phyloP scores from a whole-genome alignment of 2,113 vertebrate species.

The Regulus satrapa region DNA sequence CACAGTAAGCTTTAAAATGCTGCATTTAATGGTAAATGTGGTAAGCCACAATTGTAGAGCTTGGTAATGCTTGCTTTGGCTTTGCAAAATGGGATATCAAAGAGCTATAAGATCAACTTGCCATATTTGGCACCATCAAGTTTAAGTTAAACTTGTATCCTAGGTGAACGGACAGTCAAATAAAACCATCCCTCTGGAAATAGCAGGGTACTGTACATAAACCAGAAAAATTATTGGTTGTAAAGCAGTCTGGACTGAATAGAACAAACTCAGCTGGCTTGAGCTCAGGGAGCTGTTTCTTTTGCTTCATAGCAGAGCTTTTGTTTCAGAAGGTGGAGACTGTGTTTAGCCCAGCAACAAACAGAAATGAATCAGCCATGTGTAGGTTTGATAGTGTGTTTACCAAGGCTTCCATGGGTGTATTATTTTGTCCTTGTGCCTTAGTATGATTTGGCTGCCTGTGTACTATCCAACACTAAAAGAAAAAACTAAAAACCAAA shows the following conservation, averaged over 20 bases:
- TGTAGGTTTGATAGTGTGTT: background rate
- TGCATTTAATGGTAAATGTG: constrained; percentile 35
- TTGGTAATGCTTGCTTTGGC: constrained; percentile 39
- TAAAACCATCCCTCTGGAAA: constrained; percentile 18
- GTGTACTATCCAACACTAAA: background rate
- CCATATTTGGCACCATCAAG: constrained; percentile 3
- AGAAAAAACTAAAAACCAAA: background rate
- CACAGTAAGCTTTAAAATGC: constrained; percentile 1
- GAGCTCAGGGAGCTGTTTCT: background rate
- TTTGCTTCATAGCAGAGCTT: background rate
- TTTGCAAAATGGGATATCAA: constrained; percentile 49
- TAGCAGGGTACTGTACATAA: constrained; percentile 18
- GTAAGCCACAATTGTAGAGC: constrained; percentile 52
- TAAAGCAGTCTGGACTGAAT: constrained; percentile 42
- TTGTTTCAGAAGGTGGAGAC: constrained; percentile 33
- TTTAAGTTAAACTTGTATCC: background rate
- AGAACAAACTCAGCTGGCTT: constrained; percentile 22
- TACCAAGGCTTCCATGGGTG: background rate
- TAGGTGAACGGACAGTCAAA: constrained; percentile 30
- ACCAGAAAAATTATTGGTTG: constrained; percentile 34
- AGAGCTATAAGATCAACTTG: constrained; percentile 29
- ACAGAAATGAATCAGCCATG: background rate
- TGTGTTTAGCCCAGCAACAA: background rate
- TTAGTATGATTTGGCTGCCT: background rate
- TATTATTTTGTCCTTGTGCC: background rate